phyloP scores from a whole-genome alignment of 2,113 vertebrate species.

The Alectura lathami region DNA sequence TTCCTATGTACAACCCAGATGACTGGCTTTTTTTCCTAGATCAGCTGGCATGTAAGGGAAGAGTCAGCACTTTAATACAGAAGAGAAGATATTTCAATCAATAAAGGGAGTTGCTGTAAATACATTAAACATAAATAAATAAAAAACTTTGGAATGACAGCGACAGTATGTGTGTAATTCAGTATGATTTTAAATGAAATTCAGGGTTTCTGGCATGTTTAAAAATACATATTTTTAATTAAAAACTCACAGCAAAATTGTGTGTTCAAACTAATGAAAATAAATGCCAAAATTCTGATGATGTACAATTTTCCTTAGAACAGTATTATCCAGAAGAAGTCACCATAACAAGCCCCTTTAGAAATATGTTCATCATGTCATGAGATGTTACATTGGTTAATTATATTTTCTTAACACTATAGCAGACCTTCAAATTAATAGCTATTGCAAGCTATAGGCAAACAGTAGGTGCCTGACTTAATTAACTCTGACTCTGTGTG shows the following conservation, averaged over 20 bases:
- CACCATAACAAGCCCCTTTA: background rate
- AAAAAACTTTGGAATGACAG: background rate
- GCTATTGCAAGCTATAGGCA: slow-evolving; percentile 18
- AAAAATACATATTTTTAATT: background rate
- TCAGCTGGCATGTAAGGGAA: background rate
- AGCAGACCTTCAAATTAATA: slow-evolving; percentile 37
- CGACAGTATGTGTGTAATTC: background rate
- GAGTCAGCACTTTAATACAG: background rate
- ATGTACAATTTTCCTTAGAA: background rate
- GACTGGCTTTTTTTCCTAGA: background rate
- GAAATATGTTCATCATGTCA: background rate
- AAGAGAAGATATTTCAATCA: background rate
- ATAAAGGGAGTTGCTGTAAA: background rate
- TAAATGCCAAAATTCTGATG: background rate
- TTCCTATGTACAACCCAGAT: background rate
- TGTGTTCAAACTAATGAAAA: background rate
- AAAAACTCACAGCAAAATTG: background rate
- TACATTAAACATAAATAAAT: background rate
- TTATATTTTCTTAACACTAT: background rate
- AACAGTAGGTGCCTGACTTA: slow-evolving; percentile 55
- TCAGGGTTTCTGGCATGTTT: background rate
- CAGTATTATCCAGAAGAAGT: background rate
- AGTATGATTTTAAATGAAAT: background rate
- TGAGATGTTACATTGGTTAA: background rate
- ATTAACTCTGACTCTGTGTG: slow-evolving; percentile 50